Evolutionary conservation across 2,797 vertebrate genomes (phyloP).

Genomic region (Syngnathus rostellatus): DNA sequence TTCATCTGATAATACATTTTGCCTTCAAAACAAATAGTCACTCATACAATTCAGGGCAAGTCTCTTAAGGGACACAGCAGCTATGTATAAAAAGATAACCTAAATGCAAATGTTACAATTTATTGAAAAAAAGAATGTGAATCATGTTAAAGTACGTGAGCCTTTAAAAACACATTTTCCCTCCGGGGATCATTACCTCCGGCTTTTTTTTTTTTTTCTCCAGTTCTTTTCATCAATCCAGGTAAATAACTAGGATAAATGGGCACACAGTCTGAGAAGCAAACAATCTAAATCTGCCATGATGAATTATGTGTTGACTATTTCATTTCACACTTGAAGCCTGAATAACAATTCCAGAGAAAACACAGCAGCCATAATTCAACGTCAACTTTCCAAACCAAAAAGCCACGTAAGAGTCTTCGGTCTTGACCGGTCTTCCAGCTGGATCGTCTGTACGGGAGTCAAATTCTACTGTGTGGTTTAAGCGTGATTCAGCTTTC

Average conservation of each 20-base stretch:
- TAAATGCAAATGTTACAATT: constrained; percentile 25
- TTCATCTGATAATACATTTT: neutral
- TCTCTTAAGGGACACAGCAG: neutral
- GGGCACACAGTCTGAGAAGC: constrained; percentile 10
- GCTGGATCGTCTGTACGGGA: constrained; percentile 11
- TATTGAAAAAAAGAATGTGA: constrained; percentile 5
- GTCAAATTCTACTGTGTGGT: constrained; percentile 7
- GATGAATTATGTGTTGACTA: neutral
- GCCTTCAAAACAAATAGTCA: neutral
- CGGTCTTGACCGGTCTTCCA: neutral
- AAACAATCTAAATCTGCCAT: neutral
- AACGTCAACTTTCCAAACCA: neutral
- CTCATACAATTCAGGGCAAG: neutral
- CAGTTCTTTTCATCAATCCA: constrained; percentile 20
- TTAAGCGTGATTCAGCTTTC: constrained; percentile 17
- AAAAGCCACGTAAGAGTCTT: neutral
- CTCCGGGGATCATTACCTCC: constrained; percentile 42
- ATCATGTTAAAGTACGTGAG: constrained; percentile 10
- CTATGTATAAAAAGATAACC: neutral
- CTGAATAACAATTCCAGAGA: constrained; percentile 4
- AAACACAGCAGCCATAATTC: constrained; percentile 4
- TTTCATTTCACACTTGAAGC: neutral
- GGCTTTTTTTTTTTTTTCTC: constrained; percentile 13
- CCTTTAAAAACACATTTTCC: constrained; percentile 36
- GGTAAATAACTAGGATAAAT: constrained; percentile 7